A percentile compares a stretch with the other conserved stretches of the same genome.
phyloP scores from a whole-genome alignment of 2,888 invertebrate species.

The Kuschelorhynchus macadamiae region DNA sequence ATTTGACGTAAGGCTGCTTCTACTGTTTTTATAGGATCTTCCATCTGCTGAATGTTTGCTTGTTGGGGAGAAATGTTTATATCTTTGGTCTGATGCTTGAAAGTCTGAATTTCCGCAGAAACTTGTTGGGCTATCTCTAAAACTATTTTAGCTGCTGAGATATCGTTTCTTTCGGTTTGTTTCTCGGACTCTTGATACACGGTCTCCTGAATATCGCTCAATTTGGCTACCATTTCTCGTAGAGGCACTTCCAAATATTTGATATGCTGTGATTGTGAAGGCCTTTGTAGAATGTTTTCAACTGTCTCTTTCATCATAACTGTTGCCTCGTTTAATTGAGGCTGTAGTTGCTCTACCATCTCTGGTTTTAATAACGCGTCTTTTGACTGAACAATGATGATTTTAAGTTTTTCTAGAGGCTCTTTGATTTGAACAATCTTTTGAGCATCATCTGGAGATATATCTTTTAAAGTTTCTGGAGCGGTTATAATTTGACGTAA shows the following conservation, averaged over 20 bases:
- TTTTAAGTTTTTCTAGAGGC: slow-evolving; percentile 32
- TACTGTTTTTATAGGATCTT: slow-evolving; percentile 39
- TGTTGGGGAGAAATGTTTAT: slow-evolving; percentile 47
- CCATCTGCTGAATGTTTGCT: slow-evolving; percentile 52
- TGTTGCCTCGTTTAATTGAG: slow-evolving; percentile 44
- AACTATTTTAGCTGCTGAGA: slow-evolving; percentile 17
- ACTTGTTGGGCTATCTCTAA: slow-evolving; percentile 24
- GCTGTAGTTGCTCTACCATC: slow-evolving; percentile 44
- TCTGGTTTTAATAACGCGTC: slow-evolving; percentile 30
- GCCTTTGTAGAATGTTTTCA: slow-evolving; percentile 31
- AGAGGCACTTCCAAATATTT: slow-evolving; percentile 33
- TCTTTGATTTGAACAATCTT: slow-evolving; percentile 20
- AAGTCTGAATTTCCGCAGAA: slow-evolving; percentile 37
- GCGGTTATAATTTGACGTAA: slow-evolving; percentile 26
- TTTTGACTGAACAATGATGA: slow-evolving; percentile 25
- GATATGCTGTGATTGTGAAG: slow-evolving; percentile 29
- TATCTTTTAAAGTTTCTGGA: slow-evolving; percentile 20
- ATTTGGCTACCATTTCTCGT: slow-evolving; percentile 28
- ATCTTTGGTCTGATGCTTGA: slow-evolving; percentile 31
- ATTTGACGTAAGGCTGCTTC: slow-evolving; percentile 18
- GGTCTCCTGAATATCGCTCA: neutral
- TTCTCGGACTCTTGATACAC: neutral
- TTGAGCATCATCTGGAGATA: slow-evolving; percentile 35
- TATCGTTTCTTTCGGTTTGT: slow-evolving; percentile 24
- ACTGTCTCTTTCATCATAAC: slow-evolving; percentile 39